Evolutionary conservation across 2,113 vertebrate genomes (phyloP).

Genomic region (Pantherophis guttatus): DNA sequence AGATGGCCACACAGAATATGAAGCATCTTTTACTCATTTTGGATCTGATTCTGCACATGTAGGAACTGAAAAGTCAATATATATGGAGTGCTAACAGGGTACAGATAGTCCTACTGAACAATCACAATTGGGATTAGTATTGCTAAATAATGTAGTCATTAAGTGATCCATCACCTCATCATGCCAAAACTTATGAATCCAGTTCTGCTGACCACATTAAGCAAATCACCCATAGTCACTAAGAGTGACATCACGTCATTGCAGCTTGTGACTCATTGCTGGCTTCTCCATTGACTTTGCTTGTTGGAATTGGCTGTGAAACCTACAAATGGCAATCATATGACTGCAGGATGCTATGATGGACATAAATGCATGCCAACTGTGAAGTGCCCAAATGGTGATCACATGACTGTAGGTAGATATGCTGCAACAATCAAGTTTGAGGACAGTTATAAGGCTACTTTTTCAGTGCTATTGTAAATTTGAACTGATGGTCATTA

Average conservation of each 20-base stretch:
- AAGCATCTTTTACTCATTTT: background rate
- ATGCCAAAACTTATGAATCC: background rate
- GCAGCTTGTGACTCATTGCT: background rate
- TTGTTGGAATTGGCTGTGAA: background rate
- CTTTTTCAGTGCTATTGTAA: background rate
- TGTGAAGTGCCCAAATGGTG: background rate
- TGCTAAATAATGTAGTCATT: background rate
- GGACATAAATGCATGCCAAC: background rate
- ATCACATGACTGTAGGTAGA: background rate
- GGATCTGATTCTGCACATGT: background rate
- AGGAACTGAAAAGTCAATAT: background rate
- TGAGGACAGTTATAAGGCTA: background rate
- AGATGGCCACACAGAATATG: background rate
- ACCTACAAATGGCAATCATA: background rate
- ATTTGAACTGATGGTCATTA: background rate
- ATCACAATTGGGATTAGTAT: background rate
- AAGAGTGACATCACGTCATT: background rate
- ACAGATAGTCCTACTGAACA: background rate
- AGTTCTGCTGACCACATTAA: background rate
- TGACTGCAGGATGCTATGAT: background rate
- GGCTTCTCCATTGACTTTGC: background rate
- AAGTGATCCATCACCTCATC: background rate
- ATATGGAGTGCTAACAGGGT: background rate
- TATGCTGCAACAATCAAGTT: background rate
- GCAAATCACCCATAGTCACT: background rate